These are phyloP conservation scores for Sussaba pulchella DNA, from an alignment of 2,888 invertebrate species.

Conservation along the genomic window DNA sequence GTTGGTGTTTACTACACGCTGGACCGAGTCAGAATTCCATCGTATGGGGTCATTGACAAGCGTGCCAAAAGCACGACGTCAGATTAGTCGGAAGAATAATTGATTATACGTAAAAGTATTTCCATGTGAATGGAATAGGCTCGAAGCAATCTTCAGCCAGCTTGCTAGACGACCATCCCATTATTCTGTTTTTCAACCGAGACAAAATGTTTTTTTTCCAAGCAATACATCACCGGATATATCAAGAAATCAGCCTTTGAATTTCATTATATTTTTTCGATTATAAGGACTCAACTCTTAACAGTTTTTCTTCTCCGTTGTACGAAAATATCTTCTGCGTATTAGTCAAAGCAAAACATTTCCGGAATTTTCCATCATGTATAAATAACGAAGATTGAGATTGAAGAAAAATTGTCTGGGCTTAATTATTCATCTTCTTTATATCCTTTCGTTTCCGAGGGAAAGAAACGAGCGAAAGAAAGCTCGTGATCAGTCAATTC, in stretches of 20 bases:
- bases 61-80: constrained; percentile 40
- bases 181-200: constrained; percentile 32
- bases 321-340: not conserved
- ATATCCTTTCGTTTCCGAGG: not conserved
- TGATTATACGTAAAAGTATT: constrained; percentile 62
- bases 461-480: not conserved
- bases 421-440: constrained; percentile 24
- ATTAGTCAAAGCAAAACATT: no score
- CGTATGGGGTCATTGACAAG: constrained; percentile 20
- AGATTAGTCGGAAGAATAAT: constrained; percentile 54
- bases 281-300: not conserved
- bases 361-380: no score
- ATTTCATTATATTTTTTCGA: not conserved
- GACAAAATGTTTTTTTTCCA: constrained; percentile 14
- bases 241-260: not conserved
- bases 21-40: constrained; percentile 21
- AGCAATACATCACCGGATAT: constrained; percentile 37
- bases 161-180: not conserved
- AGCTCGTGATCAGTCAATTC: constrained; percentile 34
- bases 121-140: constrained; percentile 63
- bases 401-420: not conserved
- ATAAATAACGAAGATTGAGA: constrained; percentile 1
- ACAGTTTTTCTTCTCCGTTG: not conserved
- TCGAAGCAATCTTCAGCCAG: constrained; percentile 39
- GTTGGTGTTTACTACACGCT: constrained; percentile 29